phyloP scores from a whole-genome alignment of 1,140 invertebrate species.

The Lasioglossum albipes region DNA sequence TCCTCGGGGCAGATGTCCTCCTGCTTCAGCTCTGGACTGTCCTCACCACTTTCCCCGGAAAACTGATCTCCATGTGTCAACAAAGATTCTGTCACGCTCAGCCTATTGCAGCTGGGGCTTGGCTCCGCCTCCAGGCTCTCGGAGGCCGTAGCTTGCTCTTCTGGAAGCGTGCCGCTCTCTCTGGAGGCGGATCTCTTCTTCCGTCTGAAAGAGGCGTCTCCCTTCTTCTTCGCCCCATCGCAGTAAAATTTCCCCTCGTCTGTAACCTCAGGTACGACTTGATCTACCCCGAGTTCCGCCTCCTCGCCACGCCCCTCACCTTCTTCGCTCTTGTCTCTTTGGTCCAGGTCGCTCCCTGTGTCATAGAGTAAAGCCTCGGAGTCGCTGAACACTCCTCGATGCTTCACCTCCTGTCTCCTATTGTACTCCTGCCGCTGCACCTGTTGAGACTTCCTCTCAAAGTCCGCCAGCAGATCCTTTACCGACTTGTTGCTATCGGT shows the following conservation, averaged over 20 bases:
- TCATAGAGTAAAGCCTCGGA: conserved; percentile 81
- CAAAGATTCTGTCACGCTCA: conserved; percentile 77
- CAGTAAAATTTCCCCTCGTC: not conserved
- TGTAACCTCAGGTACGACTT: conserved; percentile 10
- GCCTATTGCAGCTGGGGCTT: conserved; percentile 68
- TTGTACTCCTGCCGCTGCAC: conserved; percentile 67
- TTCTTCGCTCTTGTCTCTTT: conserved; percentile 55
- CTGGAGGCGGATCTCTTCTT: conserved; percentile 16
- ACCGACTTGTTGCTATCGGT: conserved; percentile 78
- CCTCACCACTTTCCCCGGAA: conserved; percentile 64
- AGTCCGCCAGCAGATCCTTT: conserved; percentile 80
- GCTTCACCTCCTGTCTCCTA: conserved; percentile 67
- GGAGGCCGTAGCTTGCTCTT: conserved; percentile 18
- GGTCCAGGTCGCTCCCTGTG: conserved; percentile 78
- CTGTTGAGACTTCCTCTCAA: conserved; percentile 79
- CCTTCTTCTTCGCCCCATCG: conserved; percentile 13
- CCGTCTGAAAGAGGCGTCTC: conserved; percentile 50
- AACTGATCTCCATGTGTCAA: conserved; percentile 71
- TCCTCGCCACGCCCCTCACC: not conserved
- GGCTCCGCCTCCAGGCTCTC: conserved; percentile 61
- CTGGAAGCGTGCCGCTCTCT: conserved; percentile 15
- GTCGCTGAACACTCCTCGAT: conserved; percentile 79
- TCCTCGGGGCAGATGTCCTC: conserved; percentile 82
- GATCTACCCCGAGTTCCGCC: not conserved
- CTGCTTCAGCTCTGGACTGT: conserved; percentile 59